Evolutionary conservation across 2,797 vertebrate species (phyloP).

Genomic region (Sebastes minor): DNA sequence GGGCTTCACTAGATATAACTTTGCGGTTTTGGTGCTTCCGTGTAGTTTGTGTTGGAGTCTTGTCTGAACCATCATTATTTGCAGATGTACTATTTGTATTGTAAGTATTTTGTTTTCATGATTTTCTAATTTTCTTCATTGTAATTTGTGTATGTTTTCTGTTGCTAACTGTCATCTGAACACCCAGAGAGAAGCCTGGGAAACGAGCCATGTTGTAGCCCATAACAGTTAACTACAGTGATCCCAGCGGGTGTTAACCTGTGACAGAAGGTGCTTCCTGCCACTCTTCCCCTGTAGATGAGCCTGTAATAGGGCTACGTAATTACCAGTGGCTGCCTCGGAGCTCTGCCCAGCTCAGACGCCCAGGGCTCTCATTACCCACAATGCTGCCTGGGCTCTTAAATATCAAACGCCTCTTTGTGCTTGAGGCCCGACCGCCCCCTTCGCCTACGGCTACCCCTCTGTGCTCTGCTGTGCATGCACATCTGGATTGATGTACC

Average conservation of each 20-base stretch:
- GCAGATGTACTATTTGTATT: background rate
- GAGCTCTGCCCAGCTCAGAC: slow-evolving; percentile 59
- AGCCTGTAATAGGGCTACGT: slow-evolving; percentile 75
- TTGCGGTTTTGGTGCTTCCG: too few relatives aligned
- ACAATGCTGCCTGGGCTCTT: slow-evolving; percentile 69
- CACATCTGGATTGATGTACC: slow-evolving; percentile 2
- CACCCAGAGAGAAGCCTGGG: slow-evolving; percentile 45
- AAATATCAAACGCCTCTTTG: slow-evolving; percentile 76
- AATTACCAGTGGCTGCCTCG: slow-evolving; percentile 76
- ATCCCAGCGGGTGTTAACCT: slow-evolving; percentile 53
- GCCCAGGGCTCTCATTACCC: slow-evolving; percentile 80
- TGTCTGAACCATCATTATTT: background rate
- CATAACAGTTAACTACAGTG: slow-evolving; percentile 51
- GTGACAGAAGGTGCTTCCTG: slow-evolving; percentile 60
- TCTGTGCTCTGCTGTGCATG: slow-evolving; percentile 36
- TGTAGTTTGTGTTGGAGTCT: too few relatives aligned
- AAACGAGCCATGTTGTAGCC: slow-evolving; percentile 38
- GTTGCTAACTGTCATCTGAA: background rate
- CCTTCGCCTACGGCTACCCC: slow-evolving; percentile 54
- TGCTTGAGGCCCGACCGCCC: slow-evolving; percentile 58
- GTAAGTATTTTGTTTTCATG: background rate
- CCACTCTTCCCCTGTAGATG: slow-evolving; percentile 51
- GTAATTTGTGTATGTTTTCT: background rate
- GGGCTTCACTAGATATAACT: too few relatives aligned
- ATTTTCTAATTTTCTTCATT: background rate